Percentiles rank a stretch among this genome's conserved stretches.
Conservation (phyloP, 2,888 invertebrate species). For the Fragum sueziense region DNA sequence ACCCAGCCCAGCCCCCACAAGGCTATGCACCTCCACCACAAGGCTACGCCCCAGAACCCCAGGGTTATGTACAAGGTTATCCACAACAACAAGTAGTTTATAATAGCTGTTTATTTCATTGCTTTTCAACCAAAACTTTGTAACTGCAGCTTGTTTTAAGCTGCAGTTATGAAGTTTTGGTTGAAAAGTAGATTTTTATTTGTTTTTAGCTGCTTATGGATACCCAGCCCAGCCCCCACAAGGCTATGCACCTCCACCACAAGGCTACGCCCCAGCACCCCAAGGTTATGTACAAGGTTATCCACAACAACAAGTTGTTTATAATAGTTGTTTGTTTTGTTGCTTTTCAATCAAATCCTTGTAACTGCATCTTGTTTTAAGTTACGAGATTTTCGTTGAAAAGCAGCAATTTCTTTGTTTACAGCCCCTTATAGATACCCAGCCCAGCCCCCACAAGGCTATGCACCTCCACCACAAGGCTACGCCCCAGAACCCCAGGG, state of each 20-base stretch:
- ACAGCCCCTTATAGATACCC: background rate
- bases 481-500: slow-evolving; percentile 51
- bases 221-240: background rate
- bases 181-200: too few species aligned
- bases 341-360: too few species aligned
- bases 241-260: slow-evolving; percentile 38
- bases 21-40: slow-evolving; percentile 46
- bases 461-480: slow-evolving; percentile 49
- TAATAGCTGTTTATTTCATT: too few species aligned
- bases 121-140: too few species aligned
- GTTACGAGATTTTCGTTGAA: too few species aligned
- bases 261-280: slow-evolving; percentile 51
- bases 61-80: slow-evolving; percentile 35
- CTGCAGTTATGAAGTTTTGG: too few species aligned
- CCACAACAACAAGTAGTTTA: slow-evolving; percentile 50
- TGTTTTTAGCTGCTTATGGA: background rate
- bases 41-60: slow-evolving; percentile 47
- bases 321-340: too few species aligned
- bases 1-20: background rate
- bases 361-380: too few species aligned
- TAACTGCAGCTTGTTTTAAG: too few species aligned
- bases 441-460: background rate
- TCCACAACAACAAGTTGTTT: slow-evolving; percentile 48
- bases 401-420: too few species aligned
- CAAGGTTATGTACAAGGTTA: slow-evolving; percentile 38